Percentiles rank a stretch among this genome's conserved stretches.
Evolutionary conservation across 2,888 invertebrate genomes (phyloP).

Genomic region (Carabus problematicus): DNA sequence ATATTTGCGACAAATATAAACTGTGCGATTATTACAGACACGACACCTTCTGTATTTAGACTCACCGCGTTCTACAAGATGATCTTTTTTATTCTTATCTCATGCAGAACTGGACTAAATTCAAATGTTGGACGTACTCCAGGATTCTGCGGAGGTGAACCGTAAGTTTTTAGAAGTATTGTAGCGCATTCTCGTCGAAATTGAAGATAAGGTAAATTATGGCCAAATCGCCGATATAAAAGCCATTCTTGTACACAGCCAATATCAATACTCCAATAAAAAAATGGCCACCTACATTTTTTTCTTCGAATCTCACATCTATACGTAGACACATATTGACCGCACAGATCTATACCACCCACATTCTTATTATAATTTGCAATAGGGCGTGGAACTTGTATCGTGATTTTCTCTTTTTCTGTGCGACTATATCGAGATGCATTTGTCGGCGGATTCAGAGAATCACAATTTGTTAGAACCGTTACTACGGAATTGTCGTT

Average conservation of each 20-base stretch:
- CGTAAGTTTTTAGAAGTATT: conserved; percentile 10
- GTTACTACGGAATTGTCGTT: conserved; percentile 46
- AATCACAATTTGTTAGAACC: conserved; percentile 44
- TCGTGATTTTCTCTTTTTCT: conserved; percentile 29
- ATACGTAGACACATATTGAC: conserved; percentile 36
- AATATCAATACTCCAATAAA: conserved; percentile 6
- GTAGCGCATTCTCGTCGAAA: conserved; percentile 9
- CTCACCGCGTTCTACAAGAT: conserved; percentile 7
- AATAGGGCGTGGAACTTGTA: conserved; percentile 35
- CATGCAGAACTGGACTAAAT: too few species aligned
- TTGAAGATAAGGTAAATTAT: conserved; percentile 13
- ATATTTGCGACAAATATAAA: neutral
- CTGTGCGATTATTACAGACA: conserved; percentile 12
- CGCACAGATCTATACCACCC: conserved; percentile 39
- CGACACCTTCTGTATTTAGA: conserved; percentile 14
- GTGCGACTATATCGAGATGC: conserved; percentile 35
- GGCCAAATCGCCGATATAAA: conserved; percentile 24
- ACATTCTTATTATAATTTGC: conserved; percentile 38
- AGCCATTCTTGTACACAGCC: conserved; percentile 26
- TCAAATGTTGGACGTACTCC: conserved; percentile 1
- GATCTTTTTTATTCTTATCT: conserved; percentile 3
- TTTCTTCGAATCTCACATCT: conserved; percentile 31
- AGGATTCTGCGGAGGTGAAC: conserved; percentile 15
- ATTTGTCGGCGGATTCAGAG: conserved; percentile 33
- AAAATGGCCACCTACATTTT: conserved; percentile 41